phyloP scores from a whole-genome alignment of 1,140 invertebrate genomes.

The Bombyx mandarina region DNA sequence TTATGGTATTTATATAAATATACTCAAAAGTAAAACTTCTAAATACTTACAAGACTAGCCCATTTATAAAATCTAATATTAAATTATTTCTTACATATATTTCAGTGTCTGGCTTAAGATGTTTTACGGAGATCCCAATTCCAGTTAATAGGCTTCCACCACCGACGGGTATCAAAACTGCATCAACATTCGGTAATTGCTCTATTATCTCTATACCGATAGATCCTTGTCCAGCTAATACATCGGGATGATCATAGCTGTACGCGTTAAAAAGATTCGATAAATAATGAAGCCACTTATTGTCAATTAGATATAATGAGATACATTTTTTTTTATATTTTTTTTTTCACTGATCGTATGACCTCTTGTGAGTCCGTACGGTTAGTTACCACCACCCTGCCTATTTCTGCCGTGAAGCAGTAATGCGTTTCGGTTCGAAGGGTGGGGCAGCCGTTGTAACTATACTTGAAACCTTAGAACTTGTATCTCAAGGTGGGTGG shows the following conservation, averaged over 20 bases:
- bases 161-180: conserved; percentile 75
- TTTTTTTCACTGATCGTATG: too few species aligned
- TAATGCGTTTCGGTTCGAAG: too few species aligned
- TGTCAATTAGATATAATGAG: not conserved
- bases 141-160: conserved; percentile 80
- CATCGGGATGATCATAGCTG: conserved; percentile 79
- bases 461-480: too few species aligned
- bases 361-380: too few species aligned
- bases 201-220: conserved; percentile 80
- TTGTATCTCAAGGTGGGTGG: too few species aligned
- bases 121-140: conserved; percentile 75
- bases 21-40: too few species aligned
- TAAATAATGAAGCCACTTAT: not conserved
- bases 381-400: too few species aligned
- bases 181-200: conserved; percentile 71
- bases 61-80: too few species aligned
- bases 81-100: conserved; percentile 33
- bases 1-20: too few species aligned
- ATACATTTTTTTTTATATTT: not conserved
- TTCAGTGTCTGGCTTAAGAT: conserved; percentile 73
- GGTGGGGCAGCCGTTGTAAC: too few species aligned
- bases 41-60: too few species aligned
- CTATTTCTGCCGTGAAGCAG: too few species aligned
- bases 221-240: conserved; percentile 80
- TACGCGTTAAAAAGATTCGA: conserved; percentile 7